Evolutionary conservation across 1,140 invertebrate genomes (phyloP), one percentile per base, ranked within the genome.

Genomic region (Heliconius eleuchia): DNA sequence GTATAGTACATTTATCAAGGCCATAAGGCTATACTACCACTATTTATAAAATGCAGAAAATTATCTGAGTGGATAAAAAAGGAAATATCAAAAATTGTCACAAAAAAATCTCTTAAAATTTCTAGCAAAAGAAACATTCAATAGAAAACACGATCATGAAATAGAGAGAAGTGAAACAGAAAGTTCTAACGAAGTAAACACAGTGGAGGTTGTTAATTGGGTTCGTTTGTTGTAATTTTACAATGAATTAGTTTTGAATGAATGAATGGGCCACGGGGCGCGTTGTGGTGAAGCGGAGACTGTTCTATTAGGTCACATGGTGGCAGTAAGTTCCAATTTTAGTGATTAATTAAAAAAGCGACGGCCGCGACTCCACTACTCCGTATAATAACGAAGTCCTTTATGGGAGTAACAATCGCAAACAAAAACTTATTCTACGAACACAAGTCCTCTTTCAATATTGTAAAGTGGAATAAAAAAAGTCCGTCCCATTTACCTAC

Each of bases 321-420:
- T 16, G 13, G 42, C 3, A n/a, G 57, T 60, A 6, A 66, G 13
- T 11, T 30, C 6, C 3, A 30, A 23, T 30, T 66, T 16, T 66
- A 60, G 9, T 30, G 60, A 30, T 66, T 66, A 66, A 66, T 30
- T 27, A 0, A 66, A 66, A 30, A 30, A 9, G 3, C 11, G 9
- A 30, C 5, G 13, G 27, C 27, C 60, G 30, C 27, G 39, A 42
- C 8, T 37, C 60, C 39, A 50, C 60, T 76, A 39, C n/a, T 30
- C 60, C 74, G 46, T 42, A 71, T 76, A 46, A 76, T 76, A 76
- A 76, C 37, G 74, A 70, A 42, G 57, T 66, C 39, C 74, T 60
- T 66, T 52, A 75, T 60, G 60, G 37, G 16, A 39, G 18, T 75
- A 39, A 76, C 74, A 76, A 76, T 71, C 16, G 34, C 23, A 57